Conservation (phyloP, 2,888 invertebrate genomes). For the Ypsolopha sequella region DNA sequence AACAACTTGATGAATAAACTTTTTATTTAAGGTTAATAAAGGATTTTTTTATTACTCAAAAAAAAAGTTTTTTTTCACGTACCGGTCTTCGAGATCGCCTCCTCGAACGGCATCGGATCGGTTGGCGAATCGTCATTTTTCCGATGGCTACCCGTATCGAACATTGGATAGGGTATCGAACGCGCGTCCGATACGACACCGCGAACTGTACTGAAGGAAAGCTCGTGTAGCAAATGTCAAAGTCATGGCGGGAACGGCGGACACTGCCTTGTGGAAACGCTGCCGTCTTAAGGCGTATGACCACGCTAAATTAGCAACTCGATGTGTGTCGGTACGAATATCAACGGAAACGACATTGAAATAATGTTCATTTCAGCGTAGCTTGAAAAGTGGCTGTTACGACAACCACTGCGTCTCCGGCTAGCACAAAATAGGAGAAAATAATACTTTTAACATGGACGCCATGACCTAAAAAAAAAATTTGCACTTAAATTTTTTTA, state of each 20-base stretch:
- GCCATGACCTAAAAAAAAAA: too few species aligned
- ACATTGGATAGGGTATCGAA: neutral
- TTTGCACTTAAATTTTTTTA: too few species aligned
- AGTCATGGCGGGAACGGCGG: constrained; percentile 25
- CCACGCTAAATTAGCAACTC: too few species aligned
- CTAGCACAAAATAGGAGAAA: too few species aligned
- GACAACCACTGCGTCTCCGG: too few species aligned
- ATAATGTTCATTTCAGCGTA: too few species aligned
- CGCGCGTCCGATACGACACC: neutral
- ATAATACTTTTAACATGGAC: too few species aligned
- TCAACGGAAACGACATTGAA: too few species aligned
- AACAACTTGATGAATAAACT: too few species aligned
- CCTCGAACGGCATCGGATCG: constrained; percentile 29
- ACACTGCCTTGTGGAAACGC: constrained; percentile 12
- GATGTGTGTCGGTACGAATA: too few species aligned
- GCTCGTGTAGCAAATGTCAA: constrained; percentile 31
- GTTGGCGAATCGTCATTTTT: constrained; percentile 12
- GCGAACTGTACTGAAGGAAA: constrained; percentile 32
- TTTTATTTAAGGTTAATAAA: neutral
- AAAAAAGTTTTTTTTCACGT: constrained; percentile 7
- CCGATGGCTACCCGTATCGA: constrained; percentile 2
- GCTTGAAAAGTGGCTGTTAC: too few species aligned
- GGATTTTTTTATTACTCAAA: neutral
- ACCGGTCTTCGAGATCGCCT: constrained; percentile 48
- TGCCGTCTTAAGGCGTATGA: too few species aligned